Base-by-base conservation (phyloP, 2,113 vertebrate genomes). In the Machaerirhynchus nigripectus region DNA sequence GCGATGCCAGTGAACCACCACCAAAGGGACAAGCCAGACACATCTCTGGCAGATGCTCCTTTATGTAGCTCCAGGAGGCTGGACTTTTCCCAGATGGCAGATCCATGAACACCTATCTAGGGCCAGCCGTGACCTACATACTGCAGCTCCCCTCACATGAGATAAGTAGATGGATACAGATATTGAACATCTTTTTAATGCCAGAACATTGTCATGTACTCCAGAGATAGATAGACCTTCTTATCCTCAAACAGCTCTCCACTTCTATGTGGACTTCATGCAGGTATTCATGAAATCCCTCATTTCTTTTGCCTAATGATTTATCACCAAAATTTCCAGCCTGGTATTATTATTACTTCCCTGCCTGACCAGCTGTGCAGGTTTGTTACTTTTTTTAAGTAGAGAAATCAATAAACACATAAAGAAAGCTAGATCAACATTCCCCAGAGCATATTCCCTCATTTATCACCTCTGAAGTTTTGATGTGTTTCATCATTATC, bases 381-480 rank as follows among this genome's bases (percentile, higher is more conserved):
- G 6, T 37, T 64, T 52, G 23, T 23, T 74, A 3, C 31, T 68
- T 65, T 84, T 90, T 93, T 94, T 57, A 75, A 89, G 57, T 33
- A 76, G 33, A 89, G 28, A 85, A 85, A 91, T 89, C 93, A 90
- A 96, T 93, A 88, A 89, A 42, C 63, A n/a, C 52, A 19, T 39
- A 74, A 86, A 89, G 53, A 35, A 93, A 85, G 40, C 70, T 95
- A 63, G 42, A 87, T 40, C 33, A 50, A 56, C 27, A 33, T 21
- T 93, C 61, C 87, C 84, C 46, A 59, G 84, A 93, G 89, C 7
- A 67, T 67, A 69, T 47, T 82, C 42, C 33, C 24, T 84, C 63
- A 53, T 94, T 89, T 91, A 91, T 90, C 89, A 85, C 57, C 67
- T 53, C 46, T 80, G 78, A 73, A 83, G 46, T 85, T 96, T 82